A percentile compares a stretch with the other conserved stretches of the same genome.
Conservation (phyloP, 2,113 vertebrate species). For the Scortum barcoo region DNA sequence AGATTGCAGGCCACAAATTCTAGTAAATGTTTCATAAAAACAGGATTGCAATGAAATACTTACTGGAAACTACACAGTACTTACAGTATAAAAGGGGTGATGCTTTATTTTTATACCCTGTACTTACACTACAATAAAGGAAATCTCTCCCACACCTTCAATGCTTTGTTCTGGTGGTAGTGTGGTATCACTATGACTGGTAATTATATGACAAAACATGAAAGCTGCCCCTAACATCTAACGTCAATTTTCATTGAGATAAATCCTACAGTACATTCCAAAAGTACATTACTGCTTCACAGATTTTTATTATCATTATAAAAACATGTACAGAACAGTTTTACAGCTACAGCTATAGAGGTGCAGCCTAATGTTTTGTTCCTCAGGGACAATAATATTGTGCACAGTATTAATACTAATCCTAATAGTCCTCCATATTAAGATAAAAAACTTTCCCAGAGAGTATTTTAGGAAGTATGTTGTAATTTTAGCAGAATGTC, state of each 20-base stretch:
- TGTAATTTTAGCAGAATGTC: neutral
- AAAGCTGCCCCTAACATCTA: neutral
- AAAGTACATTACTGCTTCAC: too few relatives aligned
- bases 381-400: neutral
- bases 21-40: neutral
- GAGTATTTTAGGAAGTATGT: neutral
- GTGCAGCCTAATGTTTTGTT: conserved; percentile 14
- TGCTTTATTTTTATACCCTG: neutral
- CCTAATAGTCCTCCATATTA: neutral
- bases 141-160: neutral
- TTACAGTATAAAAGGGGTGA: neutral
- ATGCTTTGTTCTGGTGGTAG: neutral
- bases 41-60: neutral
- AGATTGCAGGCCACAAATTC: neutral
- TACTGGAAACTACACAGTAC: neutral
- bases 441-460: neutral
- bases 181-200: neutral
- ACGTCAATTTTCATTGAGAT: neutral
- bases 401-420: neutral
- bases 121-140: neutral
- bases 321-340: neutral
- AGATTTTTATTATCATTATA: too few relatives aligned
- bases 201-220: neutral
- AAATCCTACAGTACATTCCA: neutral
- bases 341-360: neutral